Base-by-base conservation (phyloP, 2,888 invertebrate species). In the Sthenelais limicola region DNA sequence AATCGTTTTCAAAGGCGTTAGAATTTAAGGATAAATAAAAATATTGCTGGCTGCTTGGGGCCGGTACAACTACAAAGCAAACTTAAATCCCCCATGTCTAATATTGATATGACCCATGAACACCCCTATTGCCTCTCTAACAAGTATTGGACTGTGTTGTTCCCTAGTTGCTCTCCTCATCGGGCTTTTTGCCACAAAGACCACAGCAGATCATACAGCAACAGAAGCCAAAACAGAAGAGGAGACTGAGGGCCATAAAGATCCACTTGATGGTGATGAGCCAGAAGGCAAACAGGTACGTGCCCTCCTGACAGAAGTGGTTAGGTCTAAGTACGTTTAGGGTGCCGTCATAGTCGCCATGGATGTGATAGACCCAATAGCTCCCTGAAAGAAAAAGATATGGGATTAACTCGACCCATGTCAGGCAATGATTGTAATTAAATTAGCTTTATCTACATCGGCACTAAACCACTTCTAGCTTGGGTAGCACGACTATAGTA, bases 201-300 rank as follows among this genome's bases (percentile, higher is more conserved):
- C n/a, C n/a, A n/a, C n/a, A n/a, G n/a, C n/a, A n/a, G n/a, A n/a
- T n/a, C n/a, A n/a, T n/a, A n/a, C n/a, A n/a, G 52, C 52, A 52
- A 21, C 52, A 52, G 21, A 52, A 52, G 28, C 30, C 30, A 30
- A 52, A 28, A 12, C 52, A 52, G 26, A 3, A 26, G 12, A 52
- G 52, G 2, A 52, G 12, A 18, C 33, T 33, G 1, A 56, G 18
- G 24, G 56, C 56, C 30, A 56, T 30, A 30, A 68, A n/a, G 47
- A 68, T 68, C 26, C 30, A 26, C 38, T 48, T 30, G 24, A 48
- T 18, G 30, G 48, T 68, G 2, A 30, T 35, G 3, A 68, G 30
- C 68, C 68, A 68, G 68, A 68, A 68, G 47, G 68, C 68, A 21
- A 47, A 68, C n/a, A 48, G 28, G 48, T 68, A 68, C 28, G 48